Evolutionary conservation across 2,888 invertebrate species (phyloP).

Genomic region (Disparrhopalites patrizii): DNA sequence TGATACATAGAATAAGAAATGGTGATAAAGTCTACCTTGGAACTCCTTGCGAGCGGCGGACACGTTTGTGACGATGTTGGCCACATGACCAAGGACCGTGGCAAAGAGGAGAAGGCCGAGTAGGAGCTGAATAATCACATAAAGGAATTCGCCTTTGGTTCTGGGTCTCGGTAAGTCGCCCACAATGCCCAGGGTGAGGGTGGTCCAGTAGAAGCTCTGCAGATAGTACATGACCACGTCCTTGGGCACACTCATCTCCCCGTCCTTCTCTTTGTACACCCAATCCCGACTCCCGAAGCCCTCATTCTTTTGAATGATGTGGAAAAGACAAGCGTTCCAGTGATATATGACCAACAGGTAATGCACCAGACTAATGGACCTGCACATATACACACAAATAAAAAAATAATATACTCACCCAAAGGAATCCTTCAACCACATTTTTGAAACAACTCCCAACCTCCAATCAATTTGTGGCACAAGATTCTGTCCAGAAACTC

Average conservation of each 20-base stretch:
- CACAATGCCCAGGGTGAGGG: conserved; percentile 81
- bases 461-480: background rate
- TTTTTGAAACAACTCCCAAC: background rate
- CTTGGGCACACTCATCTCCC: conserved; percentile 60
- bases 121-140: conserved; percentile 89
- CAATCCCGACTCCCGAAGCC: conserved; percentile 90
- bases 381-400: conserved; percentile 18
- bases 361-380: conserved; percentile 86
- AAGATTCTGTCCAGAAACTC: too few species aligned
- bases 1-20: background rate
- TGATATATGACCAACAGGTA: conserved; percentile 97
- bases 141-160: conserved; percentile 91
- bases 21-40: conserved; percentile 71
- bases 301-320: conserved; percentile 92
- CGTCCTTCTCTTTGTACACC: conserved; percentile 66
- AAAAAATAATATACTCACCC: background rate
- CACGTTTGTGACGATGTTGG: conserved; percentile 96
- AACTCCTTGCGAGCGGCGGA: conserved; percentile 96
- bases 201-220: conserved; percentile 98
- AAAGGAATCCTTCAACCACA: background rate
- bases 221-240: conserved; percentile 93
- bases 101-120: conserved; percentile 93
- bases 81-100: conserved; percentile 93
- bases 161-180: conserved; percentile 86
- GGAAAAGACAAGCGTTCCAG: conserved; percentile 99